A percentile compares a stretch with the other conserved stretches of the same genome.
These are phyloP conservation scores for Aeoliscus strigatus DNA, from an alignment of 2,797 vertebrate genomes.

Conservation along the genomic window DNA sequence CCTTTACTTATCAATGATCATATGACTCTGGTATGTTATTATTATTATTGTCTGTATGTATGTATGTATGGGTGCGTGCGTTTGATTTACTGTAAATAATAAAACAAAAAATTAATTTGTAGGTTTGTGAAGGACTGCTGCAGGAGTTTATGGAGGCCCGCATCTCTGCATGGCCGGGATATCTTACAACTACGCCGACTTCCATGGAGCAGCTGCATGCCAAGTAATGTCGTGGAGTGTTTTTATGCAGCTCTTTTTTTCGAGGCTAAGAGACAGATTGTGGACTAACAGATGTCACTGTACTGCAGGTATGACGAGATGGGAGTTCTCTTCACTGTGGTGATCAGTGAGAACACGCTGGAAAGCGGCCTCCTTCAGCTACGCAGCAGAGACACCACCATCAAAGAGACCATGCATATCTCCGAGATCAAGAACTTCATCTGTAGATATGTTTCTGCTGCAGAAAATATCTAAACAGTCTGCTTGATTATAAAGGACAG, in stretches of 20 bases:
- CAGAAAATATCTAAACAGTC: constrained; percentile 69
- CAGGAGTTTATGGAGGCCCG: constrained; percentile 81
- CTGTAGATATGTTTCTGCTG: constrained; percentile 80
- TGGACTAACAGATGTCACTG: too few species aligned
- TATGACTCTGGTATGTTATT: too few species aligned
- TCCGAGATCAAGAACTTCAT: constrained; percentile 86
- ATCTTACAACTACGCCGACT: constrained; percentile 77
- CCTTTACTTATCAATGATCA: neutral
- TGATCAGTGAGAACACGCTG: constrained; percentile 83
- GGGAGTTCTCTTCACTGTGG: constrained; percentile 86
- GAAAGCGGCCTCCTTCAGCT: constrained; percentile 89
- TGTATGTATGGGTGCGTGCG: too few species aligned
- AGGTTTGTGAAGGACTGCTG: constrained; percentile 90
- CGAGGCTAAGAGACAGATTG: too few species aligned
- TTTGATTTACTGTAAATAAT: too few species aligned
- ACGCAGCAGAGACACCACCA: constrained; percentile 88
- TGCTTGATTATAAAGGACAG: neutral
- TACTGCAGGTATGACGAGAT: constrained; percentile 91
- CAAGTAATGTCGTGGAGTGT: constrained; percentile 64
- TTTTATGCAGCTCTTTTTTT: neutral
- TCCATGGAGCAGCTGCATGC: constrained; percentile 83
- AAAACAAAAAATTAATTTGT: constrained; percentile 1
- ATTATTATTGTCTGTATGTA: too few species aligned
- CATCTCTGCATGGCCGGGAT: constrained; percentile 90
- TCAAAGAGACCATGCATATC: constrained; percentile 93